Evolutionary conservation across 2,888 invertebrate species (phyloP).

Genomic region (Phalera bucephala): DNA sequence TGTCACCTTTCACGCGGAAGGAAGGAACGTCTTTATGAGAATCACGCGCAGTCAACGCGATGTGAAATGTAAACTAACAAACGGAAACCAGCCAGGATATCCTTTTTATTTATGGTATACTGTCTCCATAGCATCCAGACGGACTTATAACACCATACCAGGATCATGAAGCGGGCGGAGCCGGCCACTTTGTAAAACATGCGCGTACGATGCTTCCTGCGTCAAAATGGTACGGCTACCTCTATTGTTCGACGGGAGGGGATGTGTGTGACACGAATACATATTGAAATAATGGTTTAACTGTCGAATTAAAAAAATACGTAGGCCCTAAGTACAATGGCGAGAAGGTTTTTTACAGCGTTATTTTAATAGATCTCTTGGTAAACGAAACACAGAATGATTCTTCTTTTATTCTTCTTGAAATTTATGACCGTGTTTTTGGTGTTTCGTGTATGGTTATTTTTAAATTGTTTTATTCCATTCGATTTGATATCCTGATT

Average conservation of each 20-base stretch:
- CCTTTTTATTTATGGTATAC: slow-evolving; percentile 66
- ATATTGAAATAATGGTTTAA: slow-evolving; percentile 48
- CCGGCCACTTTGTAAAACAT: slow-evolving; percentile 64
- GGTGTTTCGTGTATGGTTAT: neutral
- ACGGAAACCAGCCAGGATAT: slow-evolving; percentile 75
- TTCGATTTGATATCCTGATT: no score
- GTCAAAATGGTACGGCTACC: slow-evolving; percentile 72
- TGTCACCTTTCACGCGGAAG: slow-evolving; percentile 46
- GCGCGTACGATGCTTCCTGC: slow-evolving; percentile 79
- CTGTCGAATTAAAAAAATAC: slow-evolving; percentile 60
- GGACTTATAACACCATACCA: slow-evolving; percentile 59
- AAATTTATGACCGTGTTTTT: slow-evolving; percentile 15
- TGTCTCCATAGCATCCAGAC: slow-evolving; percentile 73
- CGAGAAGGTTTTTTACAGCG: slow-evolving; percentile 20
- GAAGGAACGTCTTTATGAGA: slow-evolving; percentile 40
- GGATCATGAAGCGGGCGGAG: slow-evolving; percentile 55
- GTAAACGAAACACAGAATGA: slow-evolving; percentile 29
- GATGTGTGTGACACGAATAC: slow-evolving; percentile 71
- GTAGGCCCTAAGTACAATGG: slow-evolving; percentile 34
- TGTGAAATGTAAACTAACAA: slow-evolving; percentile 41
- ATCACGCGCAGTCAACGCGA: slow-evolving; percentile 48
- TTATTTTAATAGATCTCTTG: slow-evolving; percentile 26
- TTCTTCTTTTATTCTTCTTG: no score
- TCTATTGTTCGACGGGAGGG: slow-evolving; percentile 71
- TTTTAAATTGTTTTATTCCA: neutral